phyloP scores from a whole-genome alignment of 2,888 invertebrate genomes.

The Antheraea assamensis region DNA sequence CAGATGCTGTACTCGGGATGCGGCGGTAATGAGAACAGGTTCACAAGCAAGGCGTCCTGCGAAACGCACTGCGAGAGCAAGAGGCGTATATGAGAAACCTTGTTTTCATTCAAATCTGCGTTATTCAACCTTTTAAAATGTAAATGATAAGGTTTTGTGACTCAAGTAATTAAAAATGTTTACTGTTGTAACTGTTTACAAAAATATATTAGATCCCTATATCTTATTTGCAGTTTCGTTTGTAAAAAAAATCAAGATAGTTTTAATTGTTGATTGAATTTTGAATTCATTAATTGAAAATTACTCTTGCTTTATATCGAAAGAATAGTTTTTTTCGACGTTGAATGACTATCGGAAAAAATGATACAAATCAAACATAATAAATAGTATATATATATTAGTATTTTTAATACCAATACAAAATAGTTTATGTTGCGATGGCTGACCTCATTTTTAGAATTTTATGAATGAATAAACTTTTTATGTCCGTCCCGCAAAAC shows the following conservation, averaged over 20 bases:
- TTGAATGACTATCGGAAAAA: background rate
- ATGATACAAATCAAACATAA: background rate
- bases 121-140: background rate
- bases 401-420: slow-evolving; percentile 14
- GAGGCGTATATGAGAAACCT: slow-evolving; percentile 36
- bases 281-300: background rate
- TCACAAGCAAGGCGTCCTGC: slow-evolving; percentile 49
- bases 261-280: background rate
- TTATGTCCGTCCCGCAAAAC: slow-evolving; percentile 17
- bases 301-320: background rate
- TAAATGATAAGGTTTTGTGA: background rate
- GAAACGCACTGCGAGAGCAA: slow-evolving; percentile 51
- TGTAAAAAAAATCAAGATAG: too few species aligned
- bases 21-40: slow-evolving; percentile 73
- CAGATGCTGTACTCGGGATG: slow-evolving; percentile 74
- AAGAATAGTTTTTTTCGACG: background rate
- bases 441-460: slow-evolving; percentile 18
- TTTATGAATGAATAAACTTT: slow-evolving; percentile 20
- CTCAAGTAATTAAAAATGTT: background rate
- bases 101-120: background rate
- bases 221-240: too few species aligned
- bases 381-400: background rate
- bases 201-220: too few species aligned
- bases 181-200: background rate
- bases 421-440: slow-evolving; percentile 10